These are phyloP conservation scores for Branchinecta lindahli DNA, from an alignment of 1,140 invertebrate genomes.

Conservation along the genomic window DNA sequence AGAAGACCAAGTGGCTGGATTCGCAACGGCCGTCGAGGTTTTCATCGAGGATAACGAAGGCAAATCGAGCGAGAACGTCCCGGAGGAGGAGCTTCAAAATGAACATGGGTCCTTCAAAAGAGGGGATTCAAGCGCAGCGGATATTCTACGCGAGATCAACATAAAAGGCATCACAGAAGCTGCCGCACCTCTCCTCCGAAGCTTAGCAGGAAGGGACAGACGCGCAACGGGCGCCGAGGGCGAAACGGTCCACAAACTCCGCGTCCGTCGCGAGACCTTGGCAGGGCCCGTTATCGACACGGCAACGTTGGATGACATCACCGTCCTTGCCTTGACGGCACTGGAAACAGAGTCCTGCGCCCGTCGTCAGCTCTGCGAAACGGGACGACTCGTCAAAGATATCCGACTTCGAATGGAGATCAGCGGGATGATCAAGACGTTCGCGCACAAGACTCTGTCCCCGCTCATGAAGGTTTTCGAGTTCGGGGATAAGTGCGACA, in stretches of 20 bases:
- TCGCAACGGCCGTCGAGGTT: no score
- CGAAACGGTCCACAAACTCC: neutral
- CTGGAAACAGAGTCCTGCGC: neutral
- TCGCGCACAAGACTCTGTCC: neutral
- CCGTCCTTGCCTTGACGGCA: neutral
- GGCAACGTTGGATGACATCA: neutral
- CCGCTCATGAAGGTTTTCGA: neutral
- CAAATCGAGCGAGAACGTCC: no score
- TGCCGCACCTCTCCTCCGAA: no score
- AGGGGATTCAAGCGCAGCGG: no score
- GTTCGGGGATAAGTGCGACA: neutral
- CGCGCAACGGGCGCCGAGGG: no score
- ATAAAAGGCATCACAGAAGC: no score
- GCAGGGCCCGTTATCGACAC: neutral
- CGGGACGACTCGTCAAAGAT: constrained; percentile 3
- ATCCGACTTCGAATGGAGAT: neutral
- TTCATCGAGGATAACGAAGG: no score
- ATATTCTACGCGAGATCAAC: no score
- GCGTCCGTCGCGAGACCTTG: neutral
- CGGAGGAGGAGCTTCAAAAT: no score
- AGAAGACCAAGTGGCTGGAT: no score
- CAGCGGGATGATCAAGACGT: neutral
- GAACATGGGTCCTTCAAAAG: no score
- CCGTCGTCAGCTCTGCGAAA: neutral
- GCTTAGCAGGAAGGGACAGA: no score